phyloP scores from a whole-genome alignment of 2,113 vertebrate species.

The Pelmatolapia mariae region DNA sequence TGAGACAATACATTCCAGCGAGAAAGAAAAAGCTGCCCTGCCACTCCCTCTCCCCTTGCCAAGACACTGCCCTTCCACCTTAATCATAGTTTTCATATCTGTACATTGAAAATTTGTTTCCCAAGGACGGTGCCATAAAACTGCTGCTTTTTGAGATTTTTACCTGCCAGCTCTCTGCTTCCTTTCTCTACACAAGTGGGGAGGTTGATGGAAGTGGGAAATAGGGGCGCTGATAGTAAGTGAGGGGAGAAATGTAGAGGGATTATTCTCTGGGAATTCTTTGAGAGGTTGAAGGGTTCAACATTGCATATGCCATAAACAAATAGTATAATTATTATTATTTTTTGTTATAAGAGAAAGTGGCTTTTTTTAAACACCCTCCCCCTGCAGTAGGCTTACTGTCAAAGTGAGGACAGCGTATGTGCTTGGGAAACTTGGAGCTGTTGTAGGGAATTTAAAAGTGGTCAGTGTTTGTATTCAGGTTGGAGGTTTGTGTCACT shows the following conservation, averaged over 20 bases:
- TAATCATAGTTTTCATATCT: slow-evolving; percentile 99
- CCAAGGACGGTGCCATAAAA: slow-evolving; percentile 98
- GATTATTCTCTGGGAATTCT: background rate
- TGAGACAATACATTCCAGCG: slow-evolving; percentile 84
- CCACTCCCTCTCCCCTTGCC: slow-evolving; percentile 68
- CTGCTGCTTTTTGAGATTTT: slow-evolving; percentile 90
- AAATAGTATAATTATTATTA: slow-evolving; percentile 83
- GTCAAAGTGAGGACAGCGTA: slow-evolving; percentile 59
- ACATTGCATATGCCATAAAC: slow-evolving; percentile 47
- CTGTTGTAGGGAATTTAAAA: background rate
- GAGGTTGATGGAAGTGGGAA: slow-evolving; percentile 28
- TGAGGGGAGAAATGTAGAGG: background rate
- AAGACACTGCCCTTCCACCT: slow-evolving; percentile 77
- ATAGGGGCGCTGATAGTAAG: slow-evolving; percentile 3
- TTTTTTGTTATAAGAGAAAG: slow-evolving; percentile 68
- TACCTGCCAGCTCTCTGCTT: slow-evolving; percentile 82
- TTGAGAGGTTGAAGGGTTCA: slow-evolving; percentile 72
- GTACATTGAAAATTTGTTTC: slow-evolving; percentile 94
- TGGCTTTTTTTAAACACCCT: slow-evolving; percentile 76
- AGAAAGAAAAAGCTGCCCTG: slow-evolving; percentile 84
- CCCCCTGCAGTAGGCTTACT: slow-evolving; percentile 76
- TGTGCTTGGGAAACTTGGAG: slow-evolving; percentile 73
- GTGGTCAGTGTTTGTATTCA: background rate
- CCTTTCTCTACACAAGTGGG: slow-evolving; percentile 84
- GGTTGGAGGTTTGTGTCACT: background rate